phyloP scores from a whole-genome alignment of 2,797 vertebrate genomes.

The Kryptopterus vitreolus region DNA sequence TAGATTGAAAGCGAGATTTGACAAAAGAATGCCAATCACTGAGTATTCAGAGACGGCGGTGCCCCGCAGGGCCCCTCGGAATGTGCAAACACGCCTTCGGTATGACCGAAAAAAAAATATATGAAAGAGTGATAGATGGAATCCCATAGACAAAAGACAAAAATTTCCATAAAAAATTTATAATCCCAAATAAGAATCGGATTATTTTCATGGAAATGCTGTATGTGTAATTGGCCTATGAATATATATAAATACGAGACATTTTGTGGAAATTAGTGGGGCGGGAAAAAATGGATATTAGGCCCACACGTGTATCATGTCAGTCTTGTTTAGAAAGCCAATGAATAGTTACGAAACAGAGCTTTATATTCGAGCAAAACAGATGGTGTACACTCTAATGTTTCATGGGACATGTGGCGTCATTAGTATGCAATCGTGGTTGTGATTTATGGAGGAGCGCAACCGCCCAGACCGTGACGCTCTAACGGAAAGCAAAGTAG shows the following conservation, averaged over 20 bases:
- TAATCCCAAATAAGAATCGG: too few relatives aligned
- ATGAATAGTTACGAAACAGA: constrained; percentile 19
- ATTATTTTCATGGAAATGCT: too few relatives aligned
- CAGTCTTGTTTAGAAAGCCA: background rate
- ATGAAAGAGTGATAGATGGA: constrained; percentile 28
- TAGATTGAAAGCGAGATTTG: constrained; percentile 31
- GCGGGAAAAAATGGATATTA: background rate
- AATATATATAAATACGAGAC: background rate
- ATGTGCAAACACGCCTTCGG: constrained; percentile 36
- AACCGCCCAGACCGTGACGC: constrained; percentile 20
- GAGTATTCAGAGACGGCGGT: constrained; percentile 22
- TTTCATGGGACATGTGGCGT: constrained; percentile 31
- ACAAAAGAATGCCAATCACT: constrained; percentile 38
- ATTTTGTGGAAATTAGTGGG: background rate
- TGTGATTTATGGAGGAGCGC: constrained; percentile 27
- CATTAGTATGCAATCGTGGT: constrained; percentile 27
- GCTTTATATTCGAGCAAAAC: constrained; percentile 21
- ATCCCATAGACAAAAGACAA: constrained; percentile 2
- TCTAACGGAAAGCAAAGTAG: constrained; percentile 2
- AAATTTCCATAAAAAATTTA: too few relatives aligned
- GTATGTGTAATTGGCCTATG: background rate
- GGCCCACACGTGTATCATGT: background rate
- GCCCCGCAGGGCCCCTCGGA: constrained; percentile 9
- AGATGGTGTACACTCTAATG: constrained; percentile 19
- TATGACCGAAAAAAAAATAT: constrained; percentile 27